A percentile compares a stretch with the other conserved stretches of the same genome.
These are phyloP conservation scores for Mus spretus DNA, from an alignment of 2,797 vertebrate species.

Conservation along the genomic window DNA sequence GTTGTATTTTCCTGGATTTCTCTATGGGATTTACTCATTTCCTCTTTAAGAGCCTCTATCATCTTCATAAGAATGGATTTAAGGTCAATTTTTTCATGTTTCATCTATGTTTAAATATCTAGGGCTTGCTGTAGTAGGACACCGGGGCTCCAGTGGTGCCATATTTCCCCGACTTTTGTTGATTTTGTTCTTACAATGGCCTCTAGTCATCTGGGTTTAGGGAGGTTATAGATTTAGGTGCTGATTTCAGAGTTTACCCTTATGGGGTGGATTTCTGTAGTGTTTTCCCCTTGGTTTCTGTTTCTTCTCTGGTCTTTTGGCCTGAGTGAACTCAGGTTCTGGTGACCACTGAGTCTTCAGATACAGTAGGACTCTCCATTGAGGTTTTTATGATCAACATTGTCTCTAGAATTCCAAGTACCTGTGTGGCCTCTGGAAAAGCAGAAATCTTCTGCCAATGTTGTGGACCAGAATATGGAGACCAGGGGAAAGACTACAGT, in stretches of 20 bases:
- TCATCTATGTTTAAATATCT: neutral
- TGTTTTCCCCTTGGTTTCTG: neutral
- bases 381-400: neutral
- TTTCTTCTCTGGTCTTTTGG: neutral
- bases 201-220: neutral
- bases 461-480: neutral
- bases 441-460: neutral
- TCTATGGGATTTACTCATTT: neutral
- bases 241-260: neutral
- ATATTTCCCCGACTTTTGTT: neutral
- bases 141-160: neutral
- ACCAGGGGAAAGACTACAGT: neutral
- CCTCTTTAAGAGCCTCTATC: neutral
- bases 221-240: neutral
- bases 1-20: neutral
- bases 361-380: neutral
- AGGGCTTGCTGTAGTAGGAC: neutral
- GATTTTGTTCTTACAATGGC: neutral
- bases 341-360: neutral
- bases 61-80: neutral
- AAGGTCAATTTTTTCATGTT: neutral
- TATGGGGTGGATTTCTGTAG: neutral
- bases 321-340: neutral
- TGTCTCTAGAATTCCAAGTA: neutral
- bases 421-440: neutral